A percentile compares a stretch with the other conserved stretches of the same genome.
Conservation (phyloP, 1,140 invertebrate genomes). For the Euglossa dilemma region DNA sequence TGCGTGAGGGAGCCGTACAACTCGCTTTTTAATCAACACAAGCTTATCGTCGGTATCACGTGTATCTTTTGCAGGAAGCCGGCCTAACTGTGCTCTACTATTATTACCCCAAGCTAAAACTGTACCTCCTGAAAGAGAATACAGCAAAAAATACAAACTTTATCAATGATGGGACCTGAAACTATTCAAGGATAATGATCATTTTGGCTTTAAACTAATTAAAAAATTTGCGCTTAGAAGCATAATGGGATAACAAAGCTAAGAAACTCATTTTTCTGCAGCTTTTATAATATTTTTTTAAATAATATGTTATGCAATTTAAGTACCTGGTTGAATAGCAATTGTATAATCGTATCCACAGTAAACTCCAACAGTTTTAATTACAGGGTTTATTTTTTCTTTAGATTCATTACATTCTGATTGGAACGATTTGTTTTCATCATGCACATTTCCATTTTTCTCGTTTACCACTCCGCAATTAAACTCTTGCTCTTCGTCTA, state of each 20-base stretch:
- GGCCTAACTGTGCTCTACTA: conserved; percentile 76
- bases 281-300: background rate
- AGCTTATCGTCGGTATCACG: conserved; percentile 73
- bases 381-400: conserved; percentile 72
- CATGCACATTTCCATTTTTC: conserved; percentile 49
- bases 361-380: conserved; percentile 81
- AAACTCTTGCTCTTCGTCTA: conserved; percentile 51
- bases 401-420: conserved; percentile 59
- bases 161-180: background rate
- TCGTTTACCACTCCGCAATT: conserved; percentile 33
- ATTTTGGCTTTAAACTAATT: background rate
- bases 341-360: conserved; percentile 90
- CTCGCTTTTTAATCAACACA: conserved; percentile 78
- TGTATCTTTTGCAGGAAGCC: conserved; percentile 71
- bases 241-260: background rate
- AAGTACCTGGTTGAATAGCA: conserved; percentile 85
- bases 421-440: conserved; percentile 31
- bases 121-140: conserved; percentile 72
- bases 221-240: background rate
- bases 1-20: conserved; percentile 81
- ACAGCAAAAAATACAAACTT: conserved; percentile 7
- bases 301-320: background rate
- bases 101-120: conserved; percentile 80
- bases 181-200: background rate
- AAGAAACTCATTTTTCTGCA: background rate